These are phyloP conservation scores for Pardalotus punctatus DNA, from an alignment of 2,113 vertebrate genomes.

Conservation along the genomic window DNA sequence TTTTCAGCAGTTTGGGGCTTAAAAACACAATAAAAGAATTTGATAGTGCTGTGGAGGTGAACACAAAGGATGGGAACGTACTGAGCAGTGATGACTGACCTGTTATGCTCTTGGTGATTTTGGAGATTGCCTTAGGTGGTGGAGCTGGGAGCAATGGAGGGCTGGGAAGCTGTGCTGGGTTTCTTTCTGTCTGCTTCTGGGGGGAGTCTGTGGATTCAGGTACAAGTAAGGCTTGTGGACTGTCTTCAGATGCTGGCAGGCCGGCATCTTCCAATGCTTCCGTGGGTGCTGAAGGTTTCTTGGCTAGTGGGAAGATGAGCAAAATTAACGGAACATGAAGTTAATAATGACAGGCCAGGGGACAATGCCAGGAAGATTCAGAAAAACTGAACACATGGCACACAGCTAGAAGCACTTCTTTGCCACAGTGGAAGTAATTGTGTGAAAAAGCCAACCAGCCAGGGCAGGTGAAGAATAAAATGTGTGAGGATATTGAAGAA, in stretches of 20 bases:
- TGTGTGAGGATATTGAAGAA: neutral
- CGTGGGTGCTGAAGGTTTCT: constrained; percentile 55
- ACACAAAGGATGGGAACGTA: neutral
- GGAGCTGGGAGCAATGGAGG: constrained; percentile 72
- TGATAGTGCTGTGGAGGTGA: neutral
- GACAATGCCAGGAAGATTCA: constrained; percentile 33
- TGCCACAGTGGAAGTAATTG: neutral
- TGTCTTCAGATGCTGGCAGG: constrained; percentile 59
- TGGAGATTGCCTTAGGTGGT: constrained; percentile 72
- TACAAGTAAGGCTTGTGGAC: constrained; percentile 76
- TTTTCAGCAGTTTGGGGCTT: neutral
- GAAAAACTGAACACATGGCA: neutral
- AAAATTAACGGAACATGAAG: constrained; percentile 24
- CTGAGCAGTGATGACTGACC: constrained; percentile 54
- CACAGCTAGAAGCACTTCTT: neutral
- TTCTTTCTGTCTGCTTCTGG: constrained; percentile 66
- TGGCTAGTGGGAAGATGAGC: constrained; percentile 64
- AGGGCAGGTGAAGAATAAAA: neutral
- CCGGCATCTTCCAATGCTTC: constrained; percentile 56
- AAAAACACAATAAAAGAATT: neutral
- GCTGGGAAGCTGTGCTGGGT: constrained; percentile 71
- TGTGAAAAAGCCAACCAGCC: neutral
- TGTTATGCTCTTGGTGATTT: constrained; percentile 67
- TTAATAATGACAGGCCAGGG: constrained; percentile 29
- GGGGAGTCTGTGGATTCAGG: constrained; percentile 71